Base-by-base conservation (phyloP, 1,140 invertebrate species). In the Hyles euphorbiae region DNA sequence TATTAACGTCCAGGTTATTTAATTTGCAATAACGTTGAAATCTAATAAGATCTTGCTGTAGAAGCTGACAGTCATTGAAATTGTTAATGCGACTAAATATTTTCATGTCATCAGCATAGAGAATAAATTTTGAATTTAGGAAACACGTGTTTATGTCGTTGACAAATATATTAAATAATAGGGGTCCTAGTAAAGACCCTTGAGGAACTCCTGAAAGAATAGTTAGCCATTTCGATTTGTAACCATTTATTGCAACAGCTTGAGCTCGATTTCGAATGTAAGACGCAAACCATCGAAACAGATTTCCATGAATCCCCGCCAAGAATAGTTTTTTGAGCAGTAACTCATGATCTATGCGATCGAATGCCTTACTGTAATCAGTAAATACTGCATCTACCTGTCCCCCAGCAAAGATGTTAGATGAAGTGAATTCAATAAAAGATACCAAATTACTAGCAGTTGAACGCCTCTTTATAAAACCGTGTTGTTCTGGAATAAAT, bases 321-420 rank as follows among this genome's bases (percentile, higher is more conserved):
- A 3, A 10, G 0, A 44, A 22, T 0, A 70, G 12, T 34, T 57
- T 62, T 49, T 64, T 33, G 4, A 55, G 44, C 61, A 63, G 12
- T 48, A 40, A 5, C 4, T 40, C 5, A 40, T 40, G 36, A 8
- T 40, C 36, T 5, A 40, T 40, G 4, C 36, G 58, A 33, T 73
- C 71, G 47, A 76, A 75, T 1, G 68, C 74, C 49, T 78, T 75
- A 3, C 56, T 60, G 22, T 68, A 67, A 58, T 77, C 71, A 11
- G 74, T 76, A 56, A 71, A 71, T 8, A 73, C 60, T 0, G 64
- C 59, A 51, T 81, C 72, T 1, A 75, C 63, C 47, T 79, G 74
- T 6, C 33, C n/a, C 11, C 65, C 59, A 5, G 45, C 12, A 7
- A 70, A 70, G 40, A 72, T 53, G 3, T 46, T 52, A 8, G 49